Conservation (phyloP, 2,888 invertebrate species). For the Caenorhabditis japonica region DNA sequence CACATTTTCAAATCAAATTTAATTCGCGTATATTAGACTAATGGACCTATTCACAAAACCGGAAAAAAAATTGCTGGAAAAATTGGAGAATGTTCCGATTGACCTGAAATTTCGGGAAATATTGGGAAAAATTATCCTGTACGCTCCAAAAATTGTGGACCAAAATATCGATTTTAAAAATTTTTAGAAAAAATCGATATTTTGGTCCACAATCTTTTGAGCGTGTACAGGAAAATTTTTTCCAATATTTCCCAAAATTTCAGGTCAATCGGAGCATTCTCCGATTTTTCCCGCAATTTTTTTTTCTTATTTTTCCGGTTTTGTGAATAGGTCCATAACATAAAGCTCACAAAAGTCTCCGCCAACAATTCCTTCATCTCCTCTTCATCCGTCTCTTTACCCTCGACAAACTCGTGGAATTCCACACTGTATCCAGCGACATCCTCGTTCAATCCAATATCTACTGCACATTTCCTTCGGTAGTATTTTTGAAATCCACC, state of each 20-base stretch:
- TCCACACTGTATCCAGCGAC: constrained; percentile 55
- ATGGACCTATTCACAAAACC: too few species aligned
- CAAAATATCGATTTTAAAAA: background rate
- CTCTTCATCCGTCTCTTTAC: constrained; percentile 46
- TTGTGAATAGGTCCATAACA: too few species aligned
- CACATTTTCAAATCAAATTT: background rate
- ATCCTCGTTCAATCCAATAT: constrained; percentile 47
- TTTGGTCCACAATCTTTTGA: too few species aligned
- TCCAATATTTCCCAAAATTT: too few species aligned
- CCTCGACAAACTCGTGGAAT: constrained; percentile 56
- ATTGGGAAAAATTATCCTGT: too few species aligned
- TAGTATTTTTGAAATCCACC: constrained; percentile 61
- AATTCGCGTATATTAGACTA: background rate
- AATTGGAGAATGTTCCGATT: too few species aligned
- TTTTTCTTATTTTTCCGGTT: too few species aligned
- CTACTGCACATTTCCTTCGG: constrained; percentile 59
- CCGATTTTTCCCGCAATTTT: too few species aligned
- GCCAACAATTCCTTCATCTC: constrained; percentile 57
- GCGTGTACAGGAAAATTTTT: background rate
- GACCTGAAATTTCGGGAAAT: too few species aligned
- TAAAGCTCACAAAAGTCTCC: constrained; percentile 57
- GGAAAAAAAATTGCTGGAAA: too few species aligned
- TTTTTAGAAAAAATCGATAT: background rate
- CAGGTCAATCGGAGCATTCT: too few species aligned
- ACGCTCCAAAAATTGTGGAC: too few species aligned